Base-by-base conservation (phyloP, 2,797 vertebrate species). In the Coregonus ussuriensis region DNA sequence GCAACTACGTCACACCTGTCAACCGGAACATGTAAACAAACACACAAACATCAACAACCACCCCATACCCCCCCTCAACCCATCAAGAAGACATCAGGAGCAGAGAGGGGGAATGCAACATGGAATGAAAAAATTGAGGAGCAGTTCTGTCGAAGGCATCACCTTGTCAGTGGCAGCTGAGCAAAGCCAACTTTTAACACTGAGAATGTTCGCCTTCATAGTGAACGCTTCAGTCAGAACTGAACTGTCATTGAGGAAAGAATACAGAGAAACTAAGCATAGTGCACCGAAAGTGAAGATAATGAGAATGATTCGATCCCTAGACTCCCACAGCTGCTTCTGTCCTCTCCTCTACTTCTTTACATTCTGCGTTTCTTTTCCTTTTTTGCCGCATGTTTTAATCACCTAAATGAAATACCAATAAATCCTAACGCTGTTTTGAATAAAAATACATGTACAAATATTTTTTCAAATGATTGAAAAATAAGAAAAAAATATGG, bases 1-100 rank as follows among this genome's bases (percentile, higher is more conserved):
- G 97, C 93, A 99, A 99, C 92, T 99, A 99, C 14, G 98, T 99
- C 93, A 97, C 96, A 77, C 97, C 97, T 0, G 97, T 99, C 91
- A 98, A 96, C 90, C 96, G 96, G 95, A 99, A 96, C 93, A 96
- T 97, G 95, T 98, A 96, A 94, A 97, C 92, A 96, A 94, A 92
- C 95, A 93, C 88, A 35, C 67, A 85, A 75, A 78, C 81, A 67
- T 35, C 80, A 70, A 74, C 85, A 76, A 35, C 52, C 83, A 29
- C 70, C 4, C 14, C 41, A 31, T 11, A 76, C 66, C 76, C 67
- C 35, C 68, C 82, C 83, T 54, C 81, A 83, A 81, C 79, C 81
- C 85, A 51, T 82, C 81, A 88, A 83, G 83, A 83, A 81, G 41
- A 75, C 79, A 87, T 85, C 79, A 80, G 86, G 84, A 92, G 88